Evolutionary conservation across 2,113 vertebrate species (phyloP).

Genomic region (Pseudorhombus dupliciocellatus): DNA sequence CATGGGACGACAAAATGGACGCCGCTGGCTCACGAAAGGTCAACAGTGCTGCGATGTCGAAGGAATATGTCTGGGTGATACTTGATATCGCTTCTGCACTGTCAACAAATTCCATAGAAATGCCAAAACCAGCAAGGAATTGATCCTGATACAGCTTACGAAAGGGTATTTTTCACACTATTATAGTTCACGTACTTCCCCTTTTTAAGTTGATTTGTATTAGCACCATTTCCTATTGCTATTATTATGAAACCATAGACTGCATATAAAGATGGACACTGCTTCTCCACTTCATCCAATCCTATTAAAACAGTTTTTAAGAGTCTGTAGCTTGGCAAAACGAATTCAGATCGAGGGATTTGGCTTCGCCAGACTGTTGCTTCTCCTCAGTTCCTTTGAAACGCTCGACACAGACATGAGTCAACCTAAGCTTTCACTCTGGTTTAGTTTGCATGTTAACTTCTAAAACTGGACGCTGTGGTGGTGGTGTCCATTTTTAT

Average conservation of each 20-base stretch:
- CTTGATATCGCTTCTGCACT: too few relatives aligned
- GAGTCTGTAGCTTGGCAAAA: background rate
- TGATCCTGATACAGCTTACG: too few relatives aligned
- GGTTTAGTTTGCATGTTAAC: conserved; percentile 44
- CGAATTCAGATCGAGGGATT: background rate
- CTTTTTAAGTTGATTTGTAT: too few relatives aligned
- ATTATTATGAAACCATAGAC: too few relatives aligned
- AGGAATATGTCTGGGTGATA: too few relatives aligned
- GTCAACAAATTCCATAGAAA: background rate
- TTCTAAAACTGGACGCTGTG: conserved; percentile 53
- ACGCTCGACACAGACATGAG: conserved; percentile 14
- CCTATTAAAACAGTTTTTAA: background rate
- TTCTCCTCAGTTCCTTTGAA: conserved; percentile 12
- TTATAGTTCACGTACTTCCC: too few relatives aligned
- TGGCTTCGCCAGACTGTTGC: background rate
- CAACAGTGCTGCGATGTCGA: background rate
- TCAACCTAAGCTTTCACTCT: conserved; percentile 46
- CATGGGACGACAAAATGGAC: conserved; percentile 11
- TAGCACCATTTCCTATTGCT: too few relatives aligned
- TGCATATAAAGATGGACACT: too few relatives aligned
- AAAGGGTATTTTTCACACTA: too few relatives aligned
- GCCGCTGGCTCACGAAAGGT: conserved; percentile 12
- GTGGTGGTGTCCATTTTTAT: conserved; percentile 47
- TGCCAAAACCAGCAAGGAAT: too few relatives aligned
- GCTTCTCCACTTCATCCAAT: too few relatives aligned